phyloP scores from a whole-genome alignment of 2,888 invertebrate genomes.

The Acanthopleura granulata region DNA sequence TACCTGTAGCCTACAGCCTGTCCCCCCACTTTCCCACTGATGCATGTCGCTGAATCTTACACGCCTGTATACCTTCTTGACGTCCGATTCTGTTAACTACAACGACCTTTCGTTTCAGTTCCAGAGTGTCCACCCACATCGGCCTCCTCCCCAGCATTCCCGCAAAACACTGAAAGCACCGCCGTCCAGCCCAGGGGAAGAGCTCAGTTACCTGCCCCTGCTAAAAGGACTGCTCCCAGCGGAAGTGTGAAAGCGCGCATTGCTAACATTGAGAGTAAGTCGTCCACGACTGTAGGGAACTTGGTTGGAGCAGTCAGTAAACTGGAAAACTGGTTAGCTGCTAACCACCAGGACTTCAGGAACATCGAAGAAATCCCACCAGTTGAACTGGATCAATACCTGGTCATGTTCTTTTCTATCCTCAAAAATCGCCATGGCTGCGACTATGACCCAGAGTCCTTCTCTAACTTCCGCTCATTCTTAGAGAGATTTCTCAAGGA shows the following conservation, averaged over 20 bases:
- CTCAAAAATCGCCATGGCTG: constrained; percentile 17
- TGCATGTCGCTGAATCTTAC: too few species aligned
- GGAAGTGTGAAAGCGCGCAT: background rate
- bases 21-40: too few species aligned
- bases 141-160: too few species aligned
- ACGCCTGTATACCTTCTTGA: too few species aligned
- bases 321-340: constrained; percentile 4
- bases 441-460: constrained; percentile 12
- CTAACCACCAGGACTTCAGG: background rate
- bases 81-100: too few species aligned
- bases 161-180: too few species aligned
- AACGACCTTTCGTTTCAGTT: too few species aligned
- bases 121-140: too few species aligned
- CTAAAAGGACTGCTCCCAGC: too few species aligned
- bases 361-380: constrained; percentile 7
- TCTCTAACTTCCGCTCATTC: constrained; percentile 11
- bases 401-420: background rate
- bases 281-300: background rate
- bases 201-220: too few species aligned
- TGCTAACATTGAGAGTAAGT: background rate
- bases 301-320: constrained; percentile 8
- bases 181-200: too few species aligned
- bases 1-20: too few species aligned
- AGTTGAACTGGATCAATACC: background rate
- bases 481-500: background rate